Base-by-base conservation (phyloP, 2,797 vertebrate genomes). In the Mallotus villosus region DNA sequence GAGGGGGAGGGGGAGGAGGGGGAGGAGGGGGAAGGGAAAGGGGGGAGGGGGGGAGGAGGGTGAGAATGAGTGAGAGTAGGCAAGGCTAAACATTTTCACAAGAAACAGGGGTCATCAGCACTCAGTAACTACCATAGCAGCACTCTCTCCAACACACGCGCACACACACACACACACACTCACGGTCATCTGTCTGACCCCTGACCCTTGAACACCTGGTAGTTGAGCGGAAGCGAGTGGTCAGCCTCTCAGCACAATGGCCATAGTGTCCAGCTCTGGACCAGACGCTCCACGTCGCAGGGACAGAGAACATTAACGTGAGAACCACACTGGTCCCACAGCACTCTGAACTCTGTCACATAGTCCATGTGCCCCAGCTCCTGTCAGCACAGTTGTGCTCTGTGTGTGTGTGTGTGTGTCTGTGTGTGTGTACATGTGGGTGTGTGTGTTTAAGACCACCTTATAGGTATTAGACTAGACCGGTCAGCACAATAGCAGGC, bases 31-130 rank as follows among this genome's bases (percentile, higher is more conserved):
- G 74, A 74, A 68, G 8, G 3, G 51, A 67, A 58, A 29, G 12
- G 37, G n/a, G 8, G 58, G 55, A 74, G 57, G 32, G 51, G 76
- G 68, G 49, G 49, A 55, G 25, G 32, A 27, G 21, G 57, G 67
- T 11, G 61, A 64, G 55, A 66, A 29, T 60, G 59, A 14, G 41
- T 3, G 46, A 70, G 75, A 78, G 65, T 74, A 37, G 72, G 67
- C 76, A 22, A 32, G 21, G 34, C 59, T 57, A 67, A 91, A 89
- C 82, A 81, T 84, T 89, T 80, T 91, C 73, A 74, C 82, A 91
- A 90, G 82, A 87, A 82, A 80, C 90, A 80, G 85, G 85, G 65
- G 67, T 90, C 91, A 92, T 93, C 92, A 92, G 81, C 81, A 78
- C 46, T 83, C 81, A 46, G 8, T 46, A 46, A 46, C 41, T 46